Conservation (phyloP, 2,113 vertebrate species). For the Corynorhinus townsendii region DNA sequence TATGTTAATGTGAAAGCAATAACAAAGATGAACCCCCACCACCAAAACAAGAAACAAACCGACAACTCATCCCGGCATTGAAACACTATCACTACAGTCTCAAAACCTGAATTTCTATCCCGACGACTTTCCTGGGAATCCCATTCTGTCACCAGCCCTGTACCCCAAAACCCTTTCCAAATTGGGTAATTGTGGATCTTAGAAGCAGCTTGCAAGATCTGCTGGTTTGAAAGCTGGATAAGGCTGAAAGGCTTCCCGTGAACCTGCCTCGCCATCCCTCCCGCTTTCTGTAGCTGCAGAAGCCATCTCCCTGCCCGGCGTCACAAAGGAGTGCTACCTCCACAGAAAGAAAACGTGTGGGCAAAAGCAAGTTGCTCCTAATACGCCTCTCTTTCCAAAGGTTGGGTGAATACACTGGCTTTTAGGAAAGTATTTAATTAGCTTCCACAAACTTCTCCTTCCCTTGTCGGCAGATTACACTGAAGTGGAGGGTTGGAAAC, state of each 20-base stretch:
- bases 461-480: constrained; percentile 83
- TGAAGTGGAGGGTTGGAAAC: constrained; percentile 85
- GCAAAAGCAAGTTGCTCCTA: constrained; percentile 66
- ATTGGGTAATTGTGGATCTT: constrained; percentile 48
- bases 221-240: constrained; percentile 58
- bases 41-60: constrained; percentile 17
- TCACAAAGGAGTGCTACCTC: constrained; percentile 70
- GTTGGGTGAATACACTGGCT: constrained; percentile 75
- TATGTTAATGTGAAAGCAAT: background rate
- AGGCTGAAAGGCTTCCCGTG: constrained; percentile 45
- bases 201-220: constrained; percentile 16
- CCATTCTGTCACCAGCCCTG: background rate
- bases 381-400: constrained; percentile 67
- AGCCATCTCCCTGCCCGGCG: constrained; percentile 39
- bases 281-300: constrained; percentile 9
- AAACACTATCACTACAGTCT: constrained; percentile 39
- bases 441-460: constrained; percentile 81
- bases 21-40: background rate
- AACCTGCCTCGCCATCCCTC: constrained; percentile 62
- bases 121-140: constrained; percentile 41
- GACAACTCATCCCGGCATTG: constrained; percentile 56
- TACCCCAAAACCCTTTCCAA: constrained; percentile 45
- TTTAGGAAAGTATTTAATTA: constrained; percentile 83
- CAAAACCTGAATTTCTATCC: constrained; percentile 46
- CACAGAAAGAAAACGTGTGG: constrained; percentile 64